These are phyloP conservation scores for Erythrocercus mccallii DNA, from an alignment of 2,113 vertebrate genomes.

Conservation along the genomic window DNA sequence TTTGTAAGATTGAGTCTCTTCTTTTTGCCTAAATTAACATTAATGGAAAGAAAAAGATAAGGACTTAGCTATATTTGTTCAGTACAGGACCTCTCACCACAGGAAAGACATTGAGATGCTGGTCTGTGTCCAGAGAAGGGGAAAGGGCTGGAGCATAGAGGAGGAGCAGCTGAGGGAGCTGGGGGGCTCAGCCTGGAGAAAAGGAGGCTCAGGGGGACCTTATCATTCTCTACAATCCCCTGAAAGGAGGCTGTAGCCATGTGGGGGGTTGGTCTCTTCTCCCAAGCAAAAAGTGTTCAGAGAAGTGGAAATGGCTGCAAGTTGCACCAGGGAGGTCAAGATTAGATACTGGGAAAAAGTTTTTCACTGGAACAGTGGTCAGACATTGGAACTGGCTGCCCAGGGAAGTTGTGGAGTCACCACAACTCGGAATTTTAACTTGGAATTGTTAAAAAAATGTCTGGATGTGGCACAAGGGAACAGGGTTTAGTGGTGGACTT, in stretches of 20 bases:
- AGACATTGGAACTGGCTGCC: neutral
- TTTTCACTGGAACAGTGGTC: neutral
- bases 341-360: neutral
- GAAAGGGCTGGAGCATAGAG: neutral
- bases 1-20: neutral
- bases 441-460: neutral
- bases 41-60: neutral
- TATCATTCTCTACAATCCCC: neutral
- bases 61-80: neutral
- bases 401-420: neutral
- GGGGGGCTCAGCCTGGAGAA: neutral
- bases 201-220: neutral
- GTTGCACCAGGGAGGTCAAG: no score
- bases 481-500: neutral
- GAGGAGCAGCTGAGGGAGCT: neutral
- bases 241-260: neutral
- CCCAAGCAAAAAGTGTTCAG: neutral
- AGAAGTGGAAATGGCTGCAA: neutral
- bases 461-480: neutral
- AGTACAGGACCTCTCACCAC: no score
- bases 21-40: neutral
- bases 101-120: neutral
- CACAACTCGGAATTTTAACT: no score
- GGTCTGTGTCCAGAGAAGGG: neutral
- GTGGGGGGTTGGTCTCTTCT: fast-evolving